Conservation (phyloP, 2,888 invertebrate species). For the Opisthograptis luteolata region DNA sequence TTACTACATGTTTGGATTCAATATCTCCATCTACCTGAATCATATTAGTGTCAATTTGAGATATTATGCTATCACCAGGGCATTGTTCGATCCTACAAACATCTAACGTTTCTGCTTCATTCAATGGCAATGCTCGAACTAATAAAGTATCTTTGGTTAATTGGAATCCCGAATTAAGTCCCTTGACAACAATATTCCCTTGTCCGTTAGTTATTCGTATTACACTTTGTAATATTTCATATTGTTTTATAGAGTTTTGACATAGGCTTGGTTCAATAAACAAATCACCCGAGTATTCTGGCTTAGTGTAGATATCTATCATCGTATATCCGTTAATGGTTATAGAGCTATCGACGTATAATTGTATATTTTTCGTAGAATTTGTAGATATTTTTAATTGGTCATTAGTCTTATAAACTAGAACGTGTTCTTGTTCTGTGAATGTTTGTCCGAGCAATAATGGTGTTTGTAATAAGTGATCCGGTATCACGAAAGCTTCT, state of each 20-base stretch:
- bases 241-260: not conserved
- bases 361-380: not conserved
- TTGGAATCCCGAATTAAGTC: not conserved
- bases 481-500: not conserved
- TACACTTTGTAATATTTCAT: not conserved
- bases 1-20: not conserved
- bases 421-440: not conserved
- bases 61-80: not conserved
- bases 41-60: not conserved
- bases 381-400: not conserved
- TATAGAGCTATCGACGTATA: too few relatives aligned
- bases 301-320: not conserved
- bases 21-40: not conserved
- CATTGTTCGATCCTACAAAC: not conserved
- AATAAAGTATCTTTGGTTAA: not conserved
- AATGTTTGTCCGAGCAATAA: not conserved
- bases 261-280: not conserved
- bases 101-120: not conserved
- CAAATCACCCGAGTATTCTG: not conserved
- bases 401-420: not conserved
- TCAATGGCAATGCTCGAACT: not conserved
- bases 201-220: not conserved
- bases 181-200: not conserved
- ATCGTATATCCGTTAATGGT: too few relatives aligned
- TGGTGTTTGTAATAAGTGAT: not conserved